Evolutionary conservation across 2,797 vertebrate species (phyloP), one percentile per base, ranked within the genome.

Genomic region (Erethizon dorsatum): DNA sequence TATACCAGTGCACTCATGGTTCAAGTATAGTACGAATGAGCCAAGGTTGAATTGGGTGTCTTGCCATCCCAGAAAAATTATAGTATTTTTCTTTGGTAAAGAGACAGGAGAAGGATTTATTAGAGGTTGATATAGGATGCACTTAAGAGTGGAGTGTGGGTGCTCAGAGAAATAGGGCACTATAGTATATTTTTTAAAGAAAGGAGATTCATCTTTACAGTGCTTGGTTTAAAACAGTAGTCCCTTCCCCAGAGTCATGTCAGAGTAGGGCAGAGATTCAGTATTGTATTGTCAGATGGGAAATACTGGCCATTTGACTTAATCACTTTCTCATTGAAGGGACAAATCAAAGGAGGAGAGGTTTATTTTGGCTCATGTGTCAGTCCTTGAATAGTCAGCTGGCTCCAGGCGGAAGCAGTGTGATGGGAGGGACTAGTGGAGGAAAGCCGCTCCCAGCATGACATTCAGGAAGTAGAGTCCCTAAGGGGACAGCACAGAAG

Each of bases 61-160:
- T 79, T 47, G 67, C 2, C 33, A 85, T 91, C 8, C 50, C 69
- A 52, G 28, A 80, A 95, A 94, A 85, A 86, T 45, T n/a, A 69
- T 8, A 67, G 11, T 18, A 82, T 54, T 8, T 65, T 57, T 61
- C 69, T 52, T 57, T 52, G 45, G 33, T 24, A 75, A 26, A n/a
- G 33, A 87, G n/a, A 75, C 73, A 77, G 14, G 26, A 77, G 13
- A 77, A 50, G 13, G 73, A 77, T 77, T 77, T 47, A 77, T 77
- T 31, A 15, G 6, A 77, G 26, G 45, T 47, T 15, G 73, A 15
- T 31, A 50, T 17, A 77, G 45, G 73, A 50, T 75, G 65, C 24
- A 75, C 24, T 75, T 12, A 47, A 26, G 24, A 28, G 13, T 31
- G 6, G 13, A 69, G 15, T 69, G 65, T n/a, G 24, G 45, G 14